Percentiles rank a stretch among this genome's conserved stretches.
phyloP scores from a whole-genome alignment of 2,113 vertebrate genomes.

The Tachuris rubrigastra region DNA sequence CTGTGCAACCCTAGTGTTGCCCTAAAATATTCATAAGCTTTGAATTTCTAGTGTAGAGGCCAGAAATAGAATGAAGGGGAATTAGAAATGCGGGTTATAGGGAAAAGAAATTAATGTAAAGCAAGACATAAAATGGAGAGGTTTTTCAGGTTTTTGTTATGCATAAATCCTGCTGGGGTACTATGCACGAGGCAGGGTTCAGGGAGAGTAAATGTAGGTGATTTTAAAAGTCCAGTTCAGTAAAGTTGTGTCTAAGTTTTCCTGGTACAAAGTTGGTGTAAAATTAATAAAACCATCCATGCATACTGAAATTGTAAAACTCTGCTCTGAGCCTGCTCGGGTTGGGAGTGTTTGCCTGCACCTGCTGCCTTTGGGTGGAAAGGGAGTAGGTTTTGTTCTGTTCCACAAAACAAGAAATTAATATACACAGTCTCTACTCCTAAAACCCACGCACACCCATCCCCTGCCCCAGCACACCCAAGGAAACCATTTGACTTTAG shows the following conservation, averaged over 20 bases:
- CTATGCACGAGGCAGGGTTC: not conserved
- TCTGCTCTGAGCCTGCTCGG: not conserved
- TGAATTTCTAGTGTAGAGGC: not conserved
- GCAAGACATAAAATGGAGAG: not conserved
- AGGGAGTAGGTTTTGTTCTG: not conserved
- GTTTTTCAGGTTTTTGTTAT: not conserved
- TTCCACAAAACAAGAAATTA: not conserved
- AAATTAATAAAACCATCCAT: not conserved
- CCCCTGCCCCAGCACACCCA: not conserved
- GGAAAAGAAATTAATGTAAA: not conserved
- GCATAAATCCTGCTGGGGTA: not conserved
- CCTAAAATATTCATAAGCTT: not conserved
- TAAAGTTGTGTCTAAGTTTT: not conserved
- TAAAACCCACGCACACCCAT: not conserved
- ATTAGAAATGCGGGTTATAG: not conserved
- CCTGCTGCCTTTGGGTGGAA: not conserved
- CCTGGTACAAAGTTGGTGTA: not conserved
- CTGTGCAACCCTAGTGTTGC: not conserved
- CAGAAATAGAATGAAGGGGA: not conserved
- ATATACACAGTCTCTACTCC: not conserved
- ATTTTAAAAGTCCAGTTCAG: not conserved
- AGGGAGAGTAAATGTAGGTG: not conserved
- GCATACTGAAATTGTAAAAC: not conserved
- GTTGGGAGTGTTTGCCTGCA: not conserved
- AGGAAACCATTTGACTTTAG: not conserved